These are phyloP conservation scores for Subanguina moxae DNA, from an alignment of 1,140 invertebrate genomes.

Conservation along the genomic window DNA sequence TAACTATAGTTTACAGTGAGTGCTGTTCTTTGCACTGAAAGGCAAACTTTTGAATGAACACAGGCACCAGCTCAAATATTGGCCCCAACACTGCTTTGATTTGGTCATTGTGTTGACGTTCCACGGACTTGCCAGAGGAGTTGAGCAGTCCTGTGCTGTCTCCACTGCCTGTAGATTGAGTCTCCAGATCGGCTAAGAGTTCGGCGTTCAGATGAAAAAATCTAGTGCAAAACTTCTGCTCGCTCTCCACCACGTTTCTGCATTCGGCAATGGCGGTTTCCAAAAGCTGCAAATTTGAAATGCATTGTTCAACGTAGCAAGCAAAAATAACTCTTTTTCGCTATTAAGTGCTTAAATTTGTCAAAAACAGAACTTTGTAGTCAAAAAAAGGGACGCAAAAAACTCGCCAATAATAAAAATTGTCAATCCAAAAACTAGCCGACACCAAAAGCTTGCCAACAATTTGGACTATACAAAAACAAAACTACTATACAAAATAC, in stretches of 20 bases:
- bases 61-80: constrained; percentile 51
- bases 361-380: too few species aligned
- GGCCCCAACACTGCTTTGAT: constrained; percentile 42
- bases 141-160: constrained; percentile 28
- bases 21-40: constrained; percentile 43
- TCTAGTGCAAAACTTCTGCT: constrained; percentile 88
- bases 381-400: too few species aligned
- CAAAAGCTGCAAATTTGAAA: constrained; percentile 65
- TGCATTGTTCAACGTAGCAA: too few species aligned
- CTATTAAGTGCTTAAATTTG: too few species aligned
- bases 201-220: constrained; percentile 81
- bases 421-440: too few species aligned
- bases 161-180: constrained; percentile 30
- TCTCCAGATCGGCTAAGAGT: constrained; percentile 36
- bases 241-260: constrained; percentile 83
- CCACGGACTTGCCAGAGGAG: constrained; percentile 67
- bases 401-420: too few species aligned
- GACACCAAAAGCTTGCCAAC: too few species aligned
- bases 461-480: too few species aligned
- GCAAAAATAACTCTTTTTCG: too few species aligned
- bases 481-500: too few species aligned
- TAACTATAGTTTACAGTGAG: constrained; percentile 15
- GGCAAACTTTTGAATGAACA: constrained; percentile 41
- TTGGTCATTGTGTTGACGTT: constrained; percentile 60
- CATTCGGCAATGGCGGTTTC: constrained; percentile 79